Conservation (phyloP, 2,888 invertebrate genomes). For the Mayetiola destructor region DNA sequence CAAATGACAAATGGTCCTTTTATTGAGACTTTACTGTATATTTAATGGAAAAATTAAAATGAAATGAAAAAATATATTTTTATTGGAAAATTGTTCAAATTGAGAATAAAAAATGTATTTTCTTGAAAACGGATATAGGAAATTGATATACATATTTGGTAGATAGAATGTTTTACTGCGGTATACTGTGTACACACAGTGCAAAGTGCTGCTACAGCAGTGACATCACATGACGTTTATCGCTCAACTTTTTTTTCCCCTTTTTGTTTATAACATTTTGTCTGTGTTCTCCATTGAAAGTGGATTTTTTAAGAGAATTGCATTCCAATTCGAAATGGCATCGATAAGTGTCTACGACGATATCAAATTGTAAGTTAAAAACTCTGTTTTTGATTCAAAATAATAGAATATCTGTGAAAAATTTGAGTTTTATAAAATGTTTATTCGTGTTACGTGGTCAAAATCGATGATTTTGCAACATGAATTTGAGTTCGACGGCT, state of each 20-base stretch:
- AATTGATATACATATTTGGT: too few relatives aligned
- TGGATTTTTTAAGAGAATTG: too few relatives aligned
- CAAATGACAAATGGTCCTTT: background rate
- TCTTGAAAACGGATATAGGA: too few relatives aligned
- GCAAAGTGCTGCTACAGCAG: background rate
- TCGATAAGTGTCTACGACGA: constrained; percentile 47
- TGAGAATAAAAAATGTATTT: too few relatives aligned
- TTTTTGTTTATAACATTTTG: background rate
- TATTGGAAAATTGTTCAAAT: too few relatives aligned
- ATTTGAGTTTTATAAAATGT: too few relatives aligned
- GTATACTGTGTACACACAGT: background rate
- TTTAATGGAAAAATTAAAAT: background rate
- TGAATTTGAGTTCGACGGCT: background rate
- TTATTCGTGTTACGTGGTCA: background rate
- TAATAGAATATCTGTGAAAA: constrained; percentile 22
- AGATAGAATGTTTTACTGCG: too few relatives aligned
- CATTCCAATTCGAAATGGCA: background rate
- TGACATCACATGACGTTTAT: constrained; percentile 7
- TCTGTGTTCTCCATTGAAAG: background rate
- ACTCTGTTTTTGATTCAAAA: constrained; percentile 15
- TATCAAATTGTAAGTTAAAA: constrained; percentile 54
- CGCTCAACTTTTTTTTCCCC: background rate
- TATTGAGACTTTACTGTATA: background rate
- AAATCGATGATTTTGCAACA: background rate
- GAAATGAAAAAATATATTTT: background rate